These are phyloP conservation scores for Chymomyza caudatula DNA, from an alignment of 2,888 invertebrate species.

Conservation along the genomic window DNA sequence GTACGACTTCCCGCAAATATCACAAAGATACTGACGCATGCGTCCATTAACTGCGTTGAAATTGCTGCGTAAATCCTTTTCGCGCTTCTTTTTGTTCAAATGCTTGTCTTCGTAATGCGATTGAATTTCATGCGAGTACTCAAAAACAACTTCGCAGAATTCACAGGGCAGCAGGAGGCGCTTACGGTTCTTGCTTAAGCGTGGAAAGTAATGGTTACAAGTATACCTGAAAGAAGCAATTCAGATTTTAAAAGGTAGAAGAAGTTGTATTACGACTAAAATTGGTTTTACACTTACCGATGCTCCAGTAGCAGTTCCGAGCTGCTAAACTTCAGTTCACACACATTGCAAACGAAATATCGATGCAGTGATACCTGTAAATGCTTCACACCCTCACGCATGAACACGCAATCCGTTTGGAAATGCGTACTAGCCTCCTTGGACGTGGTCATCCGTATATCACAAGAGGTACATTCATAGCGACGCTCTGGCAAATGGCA, in stretches of 20 bases:
- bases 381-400: slow-evolving; percentile 69
- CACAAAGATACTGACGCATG: slow-evolving; percentile 80
- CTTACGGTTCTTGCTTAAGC: slow-evolving; percentile 53
- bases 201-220: slow-evolving; percentile 75
- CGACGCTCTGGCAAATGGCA: slow-evolving; percentile 70
- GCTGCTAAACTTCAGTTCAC: slow-evolving; percentile 73
- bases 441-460: slow-evolving; percentile 78
- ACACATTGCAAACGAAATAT: slow-evolving; percentile 77
- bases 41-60: slow-evolving; percentile 45
- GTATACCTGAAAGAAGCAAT: slow-evolving; percentile 58
- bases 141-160: slow-evolving; percentile 73
- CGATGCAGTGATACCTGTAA: slow-evolving; percentile 58
- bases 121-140: slow-evolving; percentile 73
- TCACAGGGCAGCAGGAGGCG: slow-evolving; percentile 73
- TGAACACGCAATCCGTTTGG: slow-evolving; percentile 78
- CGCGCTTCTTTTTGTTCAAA: slow-evolving; percentile 78
- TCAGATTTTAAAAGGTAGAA: neutral
- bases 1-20: slow-evolving; percentile 82
- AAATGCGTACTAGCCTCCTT: slow-evolving; percentile 80
- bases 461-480: slow-evolving; percentile 77
- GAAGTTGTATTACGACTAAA: no score
- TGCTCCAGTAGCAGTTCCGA: slow-evolving; percentile 76
- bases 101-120: slow-evolving; percentile 81
- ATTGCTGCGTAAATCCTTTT: slow-evolving; percentile 69
- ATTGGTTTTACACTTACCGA: slow-evolving; percentile 62